These are phyloP conservation scores for Lepidonotus clava DNA, from an alignment of 2,888 invertebrate genomes.

Conservation along the genomic window DNA sequence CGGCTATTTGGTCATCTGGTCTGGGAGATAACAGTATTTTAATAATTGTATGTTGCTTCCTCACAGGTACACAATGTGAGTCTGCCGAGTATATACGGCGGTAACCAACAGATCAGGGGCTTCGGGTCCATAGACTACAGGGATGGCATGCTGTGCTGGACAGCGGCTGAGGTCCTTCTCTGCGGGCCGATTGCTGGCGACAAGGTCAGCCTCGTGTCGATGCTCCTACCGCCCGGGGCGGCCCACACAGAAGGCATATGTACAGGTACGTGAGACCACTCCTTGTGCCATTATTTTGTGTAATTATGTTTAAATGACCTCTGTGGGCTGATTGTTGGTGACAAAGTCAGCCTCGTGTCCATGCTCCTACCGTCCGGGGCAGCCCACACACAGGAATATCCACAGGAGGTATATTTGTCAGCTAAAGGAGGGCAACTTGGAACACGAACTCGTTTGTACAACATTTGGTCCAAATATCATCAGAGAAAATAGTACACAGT, in stretches of 20 bases:
- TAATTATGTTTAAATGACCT: not conserved
- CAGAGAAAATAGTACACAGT: too few species aligned
- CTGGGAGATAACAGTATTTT: too few species aligned
- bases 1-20: too few species aligned
- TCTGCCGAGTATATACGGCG: conserved; percentile 38
- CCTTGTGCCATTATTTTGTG: too few species aligned
- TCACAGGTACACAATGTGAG: not conserved
- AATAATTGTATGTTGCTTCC: too few species aligned
- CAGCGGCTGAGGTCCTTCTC: conserved; percentile 54
- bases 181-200: conserved; percentile 48
- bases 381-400: conserved; percentile 33
- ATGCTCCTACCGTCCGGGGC: conserved; percentile 26
- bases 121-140: conserved; percentile 50
- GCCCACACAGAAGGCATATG: conserved; percentile 37
- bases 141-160: conserved; percentile 57
- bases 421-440: too few species aligned
- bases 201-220: conserved; percentile 25
- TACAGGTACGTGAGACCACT: conserved; percentile 43
- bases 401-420: too few species aligned
- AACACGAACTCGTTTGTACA: too few species aligned
- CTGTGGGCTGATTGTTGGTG: not conserved
- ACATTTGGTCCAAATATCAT: too few species aligned
- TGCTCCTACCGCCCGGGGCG: conserved; percentile 22
- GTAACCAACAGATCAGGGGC: conserved; percentile 40
- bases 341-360: conserved; percentile 26